These are phyloP conservation scores for Patella pellucida DNA, from an alignment of 2,888 invertebrate species.

Conservation along the genomic window DNA sequence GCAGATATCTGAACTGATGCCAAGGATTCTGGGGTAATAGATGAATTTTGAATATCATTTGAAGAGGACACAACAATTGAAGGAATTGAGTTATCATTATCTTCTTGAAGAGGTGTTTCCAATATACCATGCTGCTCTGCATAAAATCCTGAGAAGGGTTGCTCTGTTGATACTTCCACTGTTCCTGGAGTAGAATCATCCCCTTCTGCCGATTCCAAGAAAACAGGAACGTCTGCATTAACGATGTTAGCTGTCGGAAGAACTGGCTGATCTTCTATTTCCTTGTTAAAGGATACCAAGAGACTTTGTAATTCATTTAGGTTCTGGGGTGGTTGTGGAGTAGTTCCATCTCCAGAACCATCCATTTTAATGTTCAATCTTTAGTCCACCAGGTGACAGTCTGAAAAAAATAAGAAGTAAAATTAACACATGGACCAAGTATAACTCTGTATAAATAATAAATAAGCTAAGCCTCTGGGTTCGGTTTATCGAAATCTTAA, in stretches of 20 bases:
- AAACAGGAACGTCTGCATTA: slow-evolving; percentile 19
- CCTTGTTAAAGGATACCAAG: slow-evolving; percentile 85
- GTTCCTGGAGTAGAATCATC: slow-evolving; percentile 9
- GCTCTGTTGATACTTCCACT: slow-evolving; percentile 19
- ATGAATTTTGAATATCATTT: background rate
- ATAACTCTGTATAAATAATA: too few relatives aligned
- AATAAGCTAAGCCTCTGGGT: too few relatives aligned
- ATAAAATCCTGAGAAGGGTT: slow-evolving; percentile 21
- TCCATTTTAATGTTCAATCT: background rate
- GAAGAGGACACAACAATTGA: background rate
- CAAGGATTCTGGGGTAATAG: background rate
- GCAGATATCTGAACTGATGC: background rate
- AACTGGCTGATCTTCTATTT: slow-evolving; percentile 75
- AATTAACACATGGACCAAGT: too few relatives aligned
- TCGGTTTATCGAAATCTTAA: too few relatives aligned
- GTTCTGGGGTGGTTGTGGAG: slow-evolving; percentile 31
- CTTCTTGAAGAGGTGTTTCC: slow-evolving; percentile 20
- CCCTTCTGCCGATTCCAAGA: background rate
- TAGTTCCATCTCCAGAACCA: background rate
- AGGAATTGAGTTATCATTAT: slow-evolving; percentile 11
- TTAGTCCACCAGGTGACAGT: background rate
- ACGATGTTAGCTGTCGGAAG: slow-evolving; percentile 28
- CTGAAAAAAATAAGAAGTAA: background rate
- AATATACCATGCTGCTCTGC: slow-evolving; percentile 19
- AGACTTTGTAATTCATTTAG: slow-evolving; percentile 85